A percentile compares a stretch with the other conserved stretches of the same genome.
Evolutionary conservation across 2,888 invertebrate genomes (phyloP).

Genomic region (Clitarchus hookeri): DNA sequence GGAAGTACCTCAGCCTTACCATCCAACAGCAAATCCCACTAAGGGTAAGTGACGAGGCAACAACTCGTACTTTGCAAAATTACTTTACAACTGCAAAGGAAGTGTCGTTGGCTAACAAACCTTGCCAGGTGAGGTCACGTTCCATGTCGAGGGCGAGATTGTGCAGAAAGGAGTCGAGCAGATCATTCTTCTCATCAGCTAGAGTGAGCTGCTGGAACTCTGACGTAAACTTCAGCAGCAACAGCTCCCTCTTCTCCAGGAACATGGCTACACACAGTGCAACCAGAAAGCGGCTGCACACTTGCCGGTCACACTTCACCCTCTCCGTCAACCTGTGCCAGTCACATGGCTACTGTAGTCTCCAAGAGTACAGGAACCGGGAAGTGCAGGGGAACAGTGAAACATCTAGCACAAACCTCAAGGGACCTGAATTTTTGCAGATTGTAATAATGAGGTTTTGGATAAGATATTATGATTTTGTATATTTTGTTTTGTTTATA

Average conservation of each 20-base stretch:
- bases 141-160: constrained; percentile 71
- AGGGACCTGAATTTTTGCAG: no score
- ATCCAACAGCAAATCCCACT: no score
- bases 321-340: constrained; percentile 60
- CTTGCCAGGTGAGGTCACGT: constrained; percentile 73
- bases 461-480: not conserved
- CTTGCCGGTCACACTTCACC: constrained; percentile 69
- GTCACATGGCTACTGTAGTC: not conserved
- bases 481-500: no score
- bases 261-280: constrained; percentile 79
- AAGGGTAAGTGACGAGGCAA: no score
- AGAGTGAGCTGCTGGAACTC: constrained; percentile 80
- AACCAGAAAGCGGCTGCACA: constrained; percentile 74
- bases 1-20: no score
- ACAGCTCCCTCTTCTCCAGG: constrained; percentile 74
- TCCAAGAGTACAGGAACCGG: no score
- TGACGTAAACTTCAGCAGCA: constrained; percentile 73
- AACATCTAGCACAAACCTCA: no score
- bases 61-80: not conserved
- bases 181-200: constrained; percentile 90
- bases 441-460: no score
- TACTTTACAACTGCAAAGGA: not conserved
- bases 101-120: constrained; percentile 52
- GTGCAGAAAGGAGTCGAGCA: constrained; percentile 80
- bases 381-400: no score